Evolutionary conservation across 1,140 invertebrate genomes (phyloP).

Genomic region (Sycobia sp.): DNA sequence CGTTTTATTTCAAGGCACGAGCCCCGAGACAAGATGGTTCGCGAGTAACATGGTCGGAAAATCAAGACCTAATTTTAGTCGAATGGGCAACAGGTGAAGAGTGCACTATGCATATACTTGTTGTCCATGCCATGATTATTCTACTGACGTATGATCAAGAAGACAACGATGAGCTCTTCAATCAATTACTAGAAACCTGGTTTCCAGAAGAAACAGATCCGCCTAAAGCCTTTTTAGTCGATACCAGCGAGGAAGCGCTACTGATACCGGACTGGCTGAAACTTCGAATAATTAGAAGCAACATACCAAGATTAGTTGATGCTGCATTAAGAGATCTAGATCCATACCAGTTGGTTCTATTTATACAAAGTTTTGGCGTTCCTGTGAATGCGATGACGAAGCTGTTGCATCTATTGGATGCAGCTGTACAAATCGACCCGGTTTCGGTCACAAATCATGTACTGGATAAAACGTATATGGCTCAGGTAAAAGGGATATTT

Average conservation of each 20-base stretch:
- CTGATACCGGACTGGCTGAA: slow-evolving; percentile 95
- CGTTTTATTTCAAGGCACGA: slow-evolving; percentile 63
- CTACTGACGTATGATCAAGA: slow-evolving; percentile 80
- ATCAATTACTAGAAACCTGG: slow-evolving; percentile 78
- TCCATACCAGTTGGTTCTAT: slow-evolving; percentile 87
- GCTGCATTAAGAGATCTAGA: slow-evolving; percentile 87
- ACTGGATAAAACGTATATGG: slow-evolving; percentile 88
- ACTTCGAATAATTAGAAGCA: slow-evolving; percentile 88
- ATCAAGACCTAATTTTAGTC: slow-evolving; percentile 75
- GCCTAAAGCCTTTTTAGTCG: slow-evolving; percentile 81
- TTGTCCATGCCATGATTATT: slow-evolving; percentile 95
- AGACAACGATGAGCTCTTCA: slow-evolving; percentile 65
- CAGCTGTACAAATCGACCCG: slow-evolving; percentile 71
- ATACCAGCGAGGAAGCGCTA: slow-evolving; percentile 84
- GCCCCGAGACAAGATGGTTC: slow-evolving; percentile 65
- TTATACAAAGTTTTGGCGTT: slow-evolving; percentile 95
- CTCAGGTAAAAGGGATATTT: slow-evolving; percentile 65
- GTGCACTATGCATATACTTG: slow-evolving; percentile 83
- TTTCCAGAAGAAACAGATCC: slow-evolving; percentile 69
- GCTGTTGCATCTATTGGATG: slow-evolving; percentile 76
- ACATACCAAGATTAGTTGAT: slow-evolving; percentile 80
- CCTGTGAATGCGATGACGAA: slow-evolving; percentile 88
- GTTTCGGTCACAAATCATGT: slow-evolving; percentile 75
- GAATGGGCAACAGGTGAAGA: slow-evolving; percentile 85
- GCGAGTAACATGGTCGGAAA: slow-evolving; percentile 67